These are phyloP conservation scores for Sorex maritimensis DNA, from an alignment of 2,797 vertebrate genomes.

Conservation along the genomic window DNA sequence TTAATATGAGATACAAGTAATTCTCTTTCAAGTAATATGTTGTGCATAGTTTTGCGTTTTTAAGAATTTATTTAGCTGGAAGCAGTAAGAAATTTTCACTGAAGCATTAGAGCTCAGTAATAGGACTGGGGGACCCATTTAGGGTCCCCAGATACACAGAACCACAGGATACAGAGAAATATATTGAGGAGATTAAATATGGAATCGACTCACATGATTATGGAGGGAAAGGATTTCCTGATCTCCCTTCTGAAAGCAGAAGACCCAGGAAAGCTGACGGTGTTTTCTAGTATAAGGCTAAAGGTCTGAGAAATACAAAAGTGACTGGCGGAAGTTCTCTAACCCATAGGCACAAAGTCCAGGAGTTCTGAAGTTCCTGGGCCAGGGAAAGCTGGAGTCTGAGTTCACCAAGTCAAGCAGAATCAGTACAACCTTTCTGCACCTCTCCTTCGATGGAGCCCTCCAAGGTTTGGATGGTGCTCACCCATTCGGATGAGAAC, in stretches of 20 bases:
- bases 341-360: neutral
- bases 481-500: neutral
- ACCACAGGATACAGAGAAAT: neutral
- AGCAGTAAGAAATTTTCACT: neutral
- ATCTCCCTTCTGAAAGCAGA: neutral
- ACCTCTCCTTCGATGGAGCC: neutral
- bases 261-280: neutral
- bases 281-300: neutral
- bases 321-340: too few relatives aligned
- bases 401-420: too few relatives aligned
- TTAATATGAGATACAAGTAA: neutral
- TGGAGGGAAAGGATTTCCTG: neutral
- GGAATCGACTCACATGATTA: accelerated
- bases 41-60: neutral
- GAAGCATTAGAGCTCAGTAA: neutral
- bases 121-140: neutral
- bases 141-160: neutral
- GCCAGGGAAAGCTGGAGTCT: too few relatives aligned
- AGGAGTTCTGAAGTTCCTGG: too few relatives aligned
- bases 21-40: neutral
- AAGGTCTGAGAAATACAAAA: neutral
- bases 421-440: too few relatives aligned
- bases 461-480: too few relatives aligned
- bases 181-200: too few relatives aligned
- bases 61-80: neutral